A percentile compares a stretch with the other conserved stretches of the same genome.
Conservation (phyloP, 2,888 invertebrate species). For the Cephus nigrinus region DNA sequence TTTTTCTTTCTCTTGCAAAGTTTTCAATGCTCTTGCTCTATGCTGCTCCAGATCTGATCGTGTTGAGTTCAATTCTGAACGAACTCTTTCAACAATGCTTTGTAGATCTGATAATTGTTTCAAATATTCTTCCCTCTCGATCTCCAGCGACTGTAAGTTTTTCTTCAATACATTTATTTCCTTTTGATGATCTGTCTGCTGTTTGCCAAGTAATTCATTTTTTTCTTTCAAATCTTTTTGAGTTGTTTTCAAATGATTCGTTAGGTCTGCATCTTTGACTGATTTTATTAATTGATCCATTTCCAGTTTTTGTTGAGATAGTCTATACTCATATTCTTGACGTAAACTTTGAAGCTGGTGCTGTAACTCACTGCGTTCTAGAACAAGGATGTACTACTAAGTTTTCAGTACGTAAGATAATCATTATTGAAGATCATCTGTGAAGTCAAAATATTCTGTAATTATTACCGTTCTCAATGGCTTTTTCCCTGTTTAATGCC, state of each 20-base stretch:
- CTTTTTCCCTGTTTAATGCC: slow-evolving; percentile 65
- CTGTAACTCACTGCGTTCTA: slow-evolving; percentile 26
- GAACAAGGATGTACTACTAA: background rate
- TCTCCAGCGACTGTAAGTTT: slow-evolving; percentile 67
- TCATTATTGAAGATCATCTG: background rate
- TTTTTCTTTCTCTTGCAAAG: slow-evolving; percentile 81
- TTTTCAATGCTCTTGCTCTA: slow-evolving; percentile 81
- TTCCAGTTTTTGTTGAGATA: slow-evolving; percentile 31
- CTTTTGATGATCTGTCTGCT: slow-evolving; percentile 66
- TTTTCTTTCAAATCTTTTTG: slow-evolving; percentile 64
- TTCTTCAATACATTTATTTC: slow-evolving; percentile 61
- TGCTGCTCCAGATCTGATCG: slow-evolving; percentile 78
- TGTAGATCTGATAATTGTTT: slow-evolving; percentile 64
- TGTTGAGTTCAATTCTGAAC: slow-evolving; percentile 54
- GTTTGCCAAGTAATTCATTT: slow-evolving; percentile 61
- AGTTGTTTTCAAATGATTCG: slow-evolving; percentile 47
- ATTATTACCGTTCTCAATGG: slow-evolving; percentile 64
- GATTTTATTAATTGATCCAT: slow-evolving; percentile 32
- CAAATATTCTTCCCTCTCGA: slow-evolving; percentile 65
- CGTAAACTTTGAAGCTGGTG: slow-evolving; percentile 28
- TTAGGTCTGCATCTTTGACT: slow-evolving; percentile 24
- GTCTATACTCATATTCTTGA: slow-evolving; percentile 33
- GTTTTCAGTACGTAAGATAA: background rate
- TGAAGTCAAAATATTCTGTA: background rate
- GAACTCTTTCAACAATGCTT: slow-evolving; percentile 55